phyloP scores from a whole-genome alignment of 53 echinoderm and acorn worm species.

The Echinarachnius parma region DNA sequence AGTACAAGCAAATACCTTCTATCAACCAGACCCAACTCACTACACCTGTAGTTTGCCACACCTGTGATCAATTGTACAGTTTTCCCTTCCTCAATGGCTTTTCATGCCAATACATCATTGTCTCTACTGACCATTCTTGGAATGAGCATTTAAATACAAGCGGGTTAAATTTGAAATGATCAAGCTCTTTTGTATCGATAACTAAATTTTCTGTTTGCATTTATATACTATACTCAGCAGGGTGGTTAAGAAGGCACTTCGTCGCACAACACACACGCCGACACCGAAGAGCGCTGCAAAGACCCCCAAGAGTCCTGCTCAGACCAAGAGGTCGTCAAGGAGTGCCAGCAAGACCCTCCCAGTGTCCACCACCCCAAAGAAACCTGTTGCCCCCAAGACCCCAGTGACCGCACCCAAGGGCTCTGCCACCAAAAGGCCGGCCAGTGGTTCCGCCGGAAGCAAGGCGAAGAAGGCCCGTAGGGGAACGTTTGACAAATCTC shows the following conservation, averaged over 20 bases:
- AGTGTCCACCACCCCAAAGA: not conserved
- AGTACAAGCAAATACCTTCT: too few relatives aligned
- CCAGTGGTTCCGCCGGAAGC: conserved; percentile 25
- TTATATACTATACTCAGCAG: not conserved
- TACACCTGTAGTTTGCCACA: too few relatives aligned
- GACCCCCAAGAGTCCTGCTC: not conserved
- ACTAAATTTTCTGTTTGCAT: too few relatives aligned
- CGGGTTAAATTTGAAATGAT: too few relatives aligned
- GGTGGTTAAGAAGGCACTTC: conserved; percentile 2
- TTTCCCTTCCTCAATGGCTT: too few relatives aligned
- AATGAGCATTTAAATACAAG: too few relatives aligned
- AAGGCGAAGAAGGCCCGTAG: conserved; percentile 48
- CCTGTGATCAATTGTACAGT: too few relatives aligned
- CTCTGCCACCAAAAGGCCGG: conserved; percentile 25
- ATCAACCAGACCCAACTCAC: too few relatives aligned
- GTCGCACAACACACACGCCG: conserved; percentile 15
- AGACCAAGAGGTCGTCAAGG: conserved; percentile 23
- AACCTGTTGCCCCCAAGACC: conserved; percentile 18
- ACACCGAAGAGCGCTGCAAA: not conserved
- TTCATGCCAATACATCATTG: too few relatives aligned
- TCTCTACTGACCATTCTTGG: too few relatives aligned
- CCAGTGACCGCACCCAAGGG: conserved; percentile 18
- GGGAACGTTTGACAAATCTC: conserved; percentile 61
- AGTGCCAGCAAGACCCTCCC: conserved; percentile 17
- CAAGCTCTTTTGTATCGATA: too few relatives aligned